phyloP scores from a whole-genome alignment of 1,140 invertebrate genomes.

The Protaetia brevitarsis region DNA sequence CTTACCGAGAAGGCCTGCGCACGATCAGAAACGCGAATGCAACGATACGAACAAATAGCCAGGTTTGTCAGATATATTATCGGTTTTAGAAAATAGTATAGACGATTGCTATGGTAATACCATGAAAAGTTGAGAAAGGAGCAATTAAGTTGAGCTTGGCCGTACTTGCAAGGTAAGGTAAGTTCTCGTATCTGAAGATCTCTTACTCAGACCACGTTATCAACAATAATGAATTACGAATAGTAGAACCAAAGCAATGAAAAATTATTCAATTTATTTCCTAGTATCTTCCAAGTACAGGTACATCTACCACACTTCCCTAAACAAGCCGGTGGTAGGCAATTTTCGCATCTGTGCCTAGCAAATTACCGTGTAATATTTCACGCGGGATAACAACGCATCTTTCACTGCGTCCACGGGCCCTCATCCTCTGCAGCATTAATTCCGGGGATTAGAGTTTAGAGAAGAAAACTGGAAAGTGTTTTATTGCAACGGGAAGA shows the following conservation, averaged over 20 bases:
- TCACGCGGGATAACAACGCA: background rate
- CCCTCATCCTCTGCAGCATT: background rate
- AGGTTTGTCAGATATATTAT: no score
- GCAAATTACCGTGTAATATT: conserved; percentile 10
- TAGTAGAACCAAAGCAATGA: conserved; percentile 1
- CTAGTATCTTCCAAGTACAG: background rate
- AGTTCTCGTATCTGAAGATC: no score
- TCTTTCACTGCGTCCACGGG: background rate
- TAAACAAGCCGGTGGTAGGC: background rate
- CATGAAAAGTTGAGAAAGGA: no score
- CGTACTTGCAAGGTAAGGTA: no score
- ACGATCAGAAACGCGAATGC: no score
- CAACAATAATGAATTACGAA: background rate
- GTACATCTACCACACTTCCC: background rate
- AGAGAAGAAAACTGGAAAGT: background rate
- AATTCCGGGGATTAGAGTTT: conserved; percentile 5
- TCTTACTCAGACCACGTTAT: no score
- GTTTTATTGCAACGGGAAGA: background rate
- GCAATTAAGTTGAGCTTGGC: no score
- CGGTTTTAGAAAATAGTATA: no score
- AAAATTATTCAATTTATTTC: conserved; percentile 14
- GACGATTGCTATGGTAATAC: no score
- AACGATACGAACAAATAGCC: no score
- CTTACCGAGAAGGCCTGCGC: no score
- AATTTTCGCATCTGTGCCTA: background rate